Base-by-base conservation (phyloP, 2,888 invertebrate genomes). In the Coronaproctus castanopsis region DNA sequence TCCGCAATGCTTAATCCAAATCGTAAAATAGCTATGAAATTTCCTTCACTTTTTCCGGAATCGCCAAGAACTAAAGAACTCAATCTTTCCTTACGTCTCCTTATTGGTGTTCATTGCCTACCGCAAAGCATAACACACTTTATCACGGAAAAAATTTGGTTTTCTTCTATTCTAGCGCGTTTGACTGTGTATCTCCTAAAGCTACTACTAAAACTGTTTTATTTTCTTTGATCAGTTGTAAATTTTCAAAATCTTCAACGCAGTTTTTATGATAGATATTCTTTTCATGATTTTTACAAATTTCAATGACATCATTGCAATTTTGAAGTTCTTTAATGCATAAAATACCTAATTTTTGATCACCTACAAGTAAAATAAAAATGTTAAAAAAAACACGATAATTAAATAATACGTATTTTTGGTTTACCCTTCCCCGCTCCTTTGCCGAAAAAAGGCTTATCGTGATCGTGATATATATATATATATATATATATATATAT, bases 281-380 rank as follows among this genome's bases (percentile, higher is more conserved):
- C 10, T 53, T 53, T 20, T 20, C 53, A 58, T 58, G 58, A 52
- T 53, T 24, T 21, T 36, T 22, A 57, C 19, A 53, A 52, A 23
- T 14, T 24, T 53, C 57, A 19, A 24, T 23, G 1, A 52, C 52
- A 52, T 57, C 24, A 52, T 57, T 53, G 52, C 24, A 57, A 23
- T 57, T 52, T 21, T 52, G 24, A 19, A 57, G 36, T 24, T 50
- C 51, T 3, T 52, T 52, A 53, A n/a, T 36, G 24, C 51, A 23
- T 24, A 57, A 24, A 3, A 21, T 24, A 20, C 36, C 20, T 1
- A 57, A 24, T 24, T 52, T n/a, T 53, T 52, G 24, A 52, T 52
- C 19, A n/a, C 22, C n/a, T 48, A 48, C n/a, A n/a, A n/a, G n/a
- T n/a, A n/a, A n/a, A n/a, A n/a, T n/a, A n/a, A n/a, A n/a, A n/a